phyloP scores from a whole-genome alignment of 2,113 vertebrate genomes.

The Eptatretus burgeri region DNA sequence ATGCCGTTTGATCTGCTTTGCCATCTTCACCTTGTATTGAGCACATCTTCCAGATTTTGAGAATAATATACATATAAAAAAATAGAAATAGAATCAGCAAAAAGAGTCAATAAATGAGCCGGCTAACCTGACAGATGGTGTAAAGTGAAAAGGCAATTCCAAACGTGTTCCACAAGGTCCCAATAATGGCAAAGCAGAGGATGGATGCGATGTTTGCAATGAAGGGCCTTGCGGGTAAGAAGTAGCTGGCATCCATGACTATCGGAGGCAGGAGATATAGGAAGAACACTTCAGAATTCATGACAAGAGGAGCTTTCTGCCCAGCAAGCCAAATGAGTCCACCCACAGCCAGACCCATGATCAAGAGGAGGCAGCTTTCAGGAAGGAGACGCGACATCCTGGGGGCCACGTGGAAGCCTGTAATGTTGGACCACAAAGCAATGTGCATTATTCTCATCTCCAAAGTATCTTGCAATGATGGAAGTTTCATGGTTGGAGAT shows the following conservation, averaged over 20 bases:
- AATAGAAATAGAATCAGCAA: too few relatives aligned
- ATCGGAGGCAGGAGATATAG: conserved; percentile 39
- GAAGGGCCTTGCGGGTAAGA: conserved; percentile 33
- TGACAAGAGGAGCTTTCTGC: conserved; percentile 24
- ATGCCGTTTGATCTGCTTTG: too few relatives aligned
- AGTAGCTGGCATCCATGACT: conserved; percentile 34
- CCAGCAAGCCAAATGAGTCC: conserved; percentile 30
- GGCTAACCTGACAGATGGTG: conserved; percentile 21
- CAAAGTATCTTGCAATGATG: too few relatives aligned
- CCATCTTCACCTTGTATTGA: too few relatives aligned
- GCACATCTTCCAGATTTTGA: too few relatives aligned
- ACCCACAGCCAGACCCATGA: conserved; percentile 34
- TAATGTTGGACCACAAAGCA: not conserved
- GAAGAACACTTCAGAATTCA: conserved; percentile 36
- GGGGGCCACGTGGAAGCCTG: conserved; percentile 33
- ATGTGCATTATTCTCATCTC: not conserved
- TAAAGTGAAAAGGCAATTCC: conserved; percentile 33
- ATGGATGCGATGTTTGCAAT: conserved; percentile 36
- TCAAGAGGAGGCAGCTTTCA: conserved; percentile 35
- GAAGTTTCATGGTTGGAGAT: too few relatives aligned
- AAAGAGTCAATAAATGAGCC: too few relatives aligned
- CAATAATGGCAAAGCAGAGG: conserved; percentile 22
- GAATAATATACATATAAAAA: too few relatives aligned
- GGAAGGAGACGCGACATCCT: conserved; percentile 30
- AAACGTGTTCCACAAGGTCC: conserved; percentile 33